Base-by-base conservation (phyloP, 2,113 vertebrate species). In the Rhegmatorhina hoffmannsi region DNA sequence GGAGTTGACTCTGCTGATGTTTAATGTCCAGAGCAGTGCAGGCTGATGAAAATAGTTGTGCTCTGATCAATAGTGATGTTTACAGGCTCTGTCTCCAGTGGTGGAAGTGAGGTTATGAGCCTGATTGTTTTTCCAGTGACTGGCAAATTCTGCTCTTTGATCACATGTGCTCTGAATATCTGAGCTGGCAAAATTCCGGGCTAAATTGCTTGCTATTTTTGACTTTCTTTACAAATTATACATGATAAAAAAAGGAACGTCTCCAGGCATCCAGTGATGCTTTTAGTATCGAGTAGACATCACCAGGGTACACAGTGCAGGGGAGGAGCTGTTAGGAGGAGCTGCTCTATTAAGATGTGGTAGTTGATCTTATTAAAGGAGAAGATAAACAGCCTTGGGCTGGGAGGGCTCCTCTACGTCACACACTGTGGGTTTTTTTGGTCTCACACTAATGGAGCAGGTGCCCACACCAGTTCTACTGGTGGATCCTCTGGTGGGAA, bases 121-220 rank as follows among this genome's bases (percentile, higher is more conserved):
- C 43, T 23, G 74, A 84, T 64, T 56, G 63, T 77, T 88, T 55
- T 77, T 13, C 43, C 79, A 86, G 63, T 47, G 82, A 52, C 84
- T 90, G 79, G 92, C 76, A 94, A 94, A 87, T 91, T 95, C 80
- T 72, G 58, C 72, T 92, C 44, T 94, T 92, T 88, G 79, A 63
- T 95, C 88, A 90, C 72, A 77, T 63, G 63, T 63, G 44, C 87
- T 77, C 5, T 59, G 90, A 81, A 60, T 78, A 91, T 11, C 85
- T 49, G 13, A 85, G 82, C 58, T 85, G 81, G 89, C 62, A 2
- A 76, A 85, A 82, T 77, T 84, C 94, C 82, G 80, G 82, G 14
- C 85, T 85, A 49, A 83, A 92, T 62, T 68, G 47, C 87, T 69
- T 73, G 70, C 84, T 79, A 20, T 83, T 91, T 84, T 69, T 68